Evolutionary conservation across 2,113 vertebrate species (phyloP), one percentile per base, ranked within the genome.

Genomic region (Genyomyrus donnyi): DNA sequence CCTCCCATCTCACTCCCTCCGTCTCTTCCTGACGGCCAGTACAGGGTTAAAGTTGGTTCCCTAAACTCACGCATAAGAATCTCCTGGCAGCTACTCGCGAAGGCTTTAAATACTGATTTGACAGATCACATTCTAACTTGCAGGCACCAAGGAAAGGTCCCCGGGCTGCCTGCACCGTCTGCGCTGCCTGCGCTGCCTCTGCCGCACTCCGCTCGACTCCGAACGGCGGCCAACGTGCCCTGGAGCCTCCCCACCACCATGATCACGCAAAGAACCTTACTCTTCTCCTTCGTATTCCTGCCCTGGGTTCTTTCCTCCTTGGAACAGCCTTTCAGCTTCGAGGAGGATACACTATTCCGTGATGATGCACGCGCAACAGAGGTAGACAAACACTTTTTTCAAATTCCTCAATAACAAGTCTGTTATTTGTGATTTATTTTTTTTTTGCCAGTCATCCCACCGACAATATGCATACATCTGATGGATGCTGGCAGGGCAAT

Each of bases 51-150:
- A 94, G 92, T 94, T 95, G 95, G 94, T 94, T 96, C 96, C 95
- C 95, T 94, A 96, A 95, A 96, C 95, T 96, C 95, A 93, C 95
- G 94, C 90, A 92, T 94, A 95, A 96, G 93, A 96, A 96, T 95
- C 92, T 92, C 92, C 96, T 97, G 97, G 97, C 97, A 97, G 96
- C 95, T 96, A 95, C 94, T 96, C 92, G 94, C 95, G 95, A 95
- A 97, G 96, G 96, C 97, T 98, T 98, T 97, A 98, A 98, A 97
- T 97, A 97, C 96, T 96, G 97, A 97, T 97, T 97, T 97, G 95
- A 97, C 94, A 91, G 96, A 96, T 95, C 96, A 95, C 93, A 91
- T 95, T 95, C 66, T 95, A 96, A 93, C 94, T 97, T 96, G 93
- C 95, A 97, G 94, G 93, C 94, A 91, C 95, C 92, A 95, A 95